Conservation (phyloP, 2,797 vertebrate species). For the Acropternis orthonyx region DNA sequence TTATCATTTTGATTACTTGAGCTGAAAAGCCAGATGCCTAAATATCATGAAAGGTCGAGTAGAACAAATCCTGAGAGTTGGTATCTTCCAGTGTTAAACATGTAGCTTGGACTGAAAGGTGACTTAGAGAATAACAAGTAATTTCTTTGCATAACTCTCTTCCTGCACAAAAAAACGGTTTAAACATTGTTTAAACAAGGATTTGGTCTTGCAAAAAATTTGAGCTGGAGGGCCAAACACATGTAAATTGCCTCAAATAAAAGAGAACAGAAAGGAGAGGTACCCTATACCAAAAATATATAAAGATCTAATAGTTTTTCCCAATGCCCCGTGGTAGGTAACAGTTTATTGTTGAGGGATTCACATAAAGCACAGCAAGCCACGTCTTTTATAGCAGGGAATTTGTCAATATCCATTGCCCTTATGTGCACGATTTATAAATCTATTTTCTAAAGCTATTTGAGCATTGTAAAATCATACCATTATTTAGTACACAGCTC, state of each 20-base stretch:
- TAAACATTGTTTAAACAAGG: neutral
- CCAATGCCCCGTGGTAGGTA: neutral
- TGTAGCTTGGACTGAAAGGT: neutral
- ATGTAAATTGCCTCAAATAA: slow-evolving; percentile 5
- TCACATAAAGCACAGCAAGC: slow-evolving; percentile 28
- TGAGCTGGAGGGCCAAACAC: neutral
- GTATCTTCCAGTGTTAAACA: slow-evolving; percentile 32
- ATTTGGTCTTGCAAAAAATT: neutral
- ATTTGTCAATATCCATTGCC: slow-evolving; percentile 4
- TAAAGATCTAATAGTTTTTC: slow-evolving; percentile 1
- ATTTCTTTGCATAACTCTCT: neutral
- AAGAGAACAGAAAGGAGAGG: neutral
- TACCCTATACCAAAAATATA: neutral
- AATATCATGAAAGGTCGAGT: slow-evolving; percentile 72
- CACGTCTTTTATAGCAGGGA: neutral
- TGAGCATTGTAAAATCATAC: slow-evolving; percentile 21
- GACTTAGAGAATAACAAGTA: slow-evolving; percentile 3
- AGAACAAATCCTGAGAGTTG: slow-evolving; percentile 56
- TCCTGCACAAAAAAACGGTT: neutral
- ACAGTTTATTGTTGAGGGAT: neutral
- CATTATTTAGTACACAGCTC: slow-evolving; percentile 5
- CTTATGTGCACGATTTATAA: slow-evolving; percentile 39
- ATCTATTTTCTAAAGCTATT: slow-evolving; percentile 39
- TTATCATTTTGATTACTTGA: slow-evolving; percentile 70
- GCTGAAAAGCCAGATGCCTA: slow-evolving; percentile 70